Evolutionary conservation across 37 sponge, comb jelly and placozoan genomes (phyloP).

Genomic region (Theonella swinhoei): DNA sequence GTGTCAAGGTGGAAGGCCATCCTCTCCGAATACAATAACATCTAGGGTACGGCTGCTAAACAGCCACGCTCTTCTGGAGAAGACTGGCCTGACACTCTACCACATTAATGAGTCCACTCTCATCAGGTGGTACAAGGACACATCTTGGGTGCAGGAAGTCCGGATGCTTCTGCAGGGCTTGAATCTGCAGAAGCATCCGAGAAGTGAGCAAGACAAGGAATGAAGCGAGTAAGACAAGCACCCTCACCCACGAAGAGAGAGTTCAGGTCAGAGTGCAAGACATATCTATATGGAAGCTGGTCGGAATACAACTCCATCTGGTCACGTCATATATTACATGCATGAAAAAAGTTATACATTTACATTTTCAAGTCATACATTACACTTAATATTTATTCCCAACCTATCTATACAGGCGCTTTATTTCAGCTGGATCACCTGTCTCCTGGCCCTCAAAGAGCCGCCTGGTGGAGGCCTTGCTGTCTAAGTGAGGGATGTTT

Average conservation of each 20-base stretch:
- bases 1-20: not conserved
- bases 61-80: not conserved
- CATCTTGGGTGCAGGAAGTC: not conserved
- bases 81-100: not conserved
- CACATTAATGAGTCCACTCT: not conserved
- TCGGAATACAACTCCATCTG: too few species aligned
- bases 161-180: not conserved
- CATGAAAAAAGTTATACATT: too few species aligned
- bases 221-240: too few species aligned
- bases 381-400: too few species aligned
- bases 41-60: not conserved
- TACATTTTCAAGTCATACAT: too few species aligned
- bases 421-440: constrained; percentile 14
- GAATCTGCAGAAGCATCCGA: too few species aligned
- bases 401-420: constrained; percentile 12
- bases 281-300: too few species aligned
- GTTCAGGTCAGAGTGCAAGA: too few species aligned
- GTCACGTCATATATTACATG: too few species aligned
- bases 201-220: not conserved
- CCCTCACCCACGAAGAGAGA: too few species aligned
- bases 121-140: constrained; percentile 1
- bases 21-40: not conserved
- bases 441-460: constrained; percentile 18
- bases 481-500: not conserved
- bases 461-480: constrained; percentile 9